Base-by-base conservation (phyloP, 2,113 vertebrate genomes). In the Ophiodon elongatus region DNA sequence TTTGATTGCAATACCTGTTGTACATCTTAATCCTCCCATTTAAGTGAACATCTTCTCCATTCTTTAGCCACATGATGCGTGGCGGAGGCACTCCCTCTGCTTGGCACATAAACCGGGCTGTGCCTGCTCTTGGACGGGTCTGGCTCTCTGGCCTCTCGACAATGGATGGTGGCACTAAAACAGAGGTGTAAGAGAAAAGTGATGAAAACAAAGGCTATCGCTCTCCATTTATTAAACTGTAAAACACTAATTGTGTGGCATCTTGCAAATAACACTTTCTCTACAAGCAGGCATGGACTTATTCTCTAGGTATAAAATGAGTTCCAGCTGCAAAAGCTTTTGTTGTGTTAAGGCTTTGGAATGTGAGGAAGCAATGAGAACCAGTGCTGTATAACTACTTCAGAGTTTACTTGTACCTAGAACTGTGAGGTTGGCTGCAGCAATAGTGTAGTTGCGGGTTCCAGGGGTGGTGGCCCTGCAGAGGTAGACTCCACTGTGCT, bases 1-100 rank as follows among this genome's bases (percentile, higher is more conserved):
- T 68, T 33, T 68, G 29, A 57, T 15, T 13, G 65, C 11, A 47
- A 9, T 91, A 99, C 98, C 97, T 99, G 96, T 96, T 98, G 92
- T 99, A 99, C 97, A 97, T 97, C 94, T 99, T 99, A 86, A 99
- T 97, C 91, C 98, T 96, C 6, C 98, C 98, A 70, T 99, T 99
- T 80, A 98, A 96, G 85, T 97, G 97, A 79, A 99, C 95, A 78
- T 94, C 94, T 82, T 97, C 94, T 57, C 98, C 98, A 8, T 99
- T 99, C 93, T 98, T 99, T 68, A 99, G 90, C 98, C 98, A 99
- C 10, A 94, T 96, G 89, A 99, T 97, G 91, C 90, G 97, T 27
- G 98, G 98, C 1, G 83, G 57, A 2, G 98, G 98, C 47, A 97
- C 95, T 72, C 98, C 98, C 89, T 98, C 96, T 1, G 98, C 97